Percentiles rank a stretch among this genome's conserved stretches.
Conservation (phyloP, 2,797 vertebrate species). For the Helicolenus hilgendorfi region DNA sequence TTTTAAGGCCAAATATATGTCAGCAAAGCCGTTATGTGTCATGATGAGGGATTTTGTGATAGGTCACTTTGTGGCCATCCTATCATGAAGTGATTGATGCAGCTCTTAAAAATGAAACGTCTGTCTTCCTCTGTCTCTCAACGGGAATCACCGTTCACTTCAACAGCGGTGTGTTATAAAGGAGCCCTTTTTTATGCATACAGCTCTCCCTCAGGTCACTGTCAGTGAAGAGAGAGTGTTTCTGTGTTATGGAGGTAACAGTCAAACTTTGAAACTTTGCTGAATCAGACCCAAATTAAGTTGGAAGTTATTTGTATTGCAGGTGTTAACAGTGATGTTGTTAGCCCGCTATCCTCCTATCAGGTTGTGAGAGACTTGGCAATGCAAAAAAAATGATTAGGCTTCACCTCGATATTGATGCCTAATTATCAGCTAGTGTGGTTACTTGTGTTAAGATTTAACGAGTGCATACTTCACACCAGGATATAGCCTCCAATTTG, state of each 20-base stretch:
- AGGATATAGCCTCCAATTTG: not conserved
- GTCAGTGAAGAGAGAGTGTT: not conserved
- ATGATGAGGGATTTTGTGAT: not conserved
- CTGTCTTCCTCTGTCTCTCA: constrained; percentile 4
- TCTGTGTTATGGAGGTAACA: not conserved
- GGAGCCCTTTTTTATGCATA: not conserved
- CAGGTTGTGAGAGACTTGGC: not conserved
- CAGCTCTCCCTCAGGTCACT: not conserved
- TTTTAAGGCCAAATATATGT: not conserved
- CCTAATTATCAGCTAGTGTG: not conserved
- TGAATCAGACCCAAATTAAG: not conserved
- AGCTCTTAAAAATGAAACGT: constrained; percentile 12
- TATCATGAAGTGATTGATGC: constrained; percentile 33
- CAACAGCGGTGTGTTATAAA: not conserved
- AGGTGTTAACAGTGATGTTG: not conserved
- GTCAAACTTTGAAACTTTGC: not conserved
- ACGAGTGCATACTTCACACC: not conserved
- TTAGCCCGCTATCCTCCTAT: not conserved
- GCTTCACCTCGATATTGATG: not conserved
- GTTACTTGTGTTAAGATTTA: not conserved
- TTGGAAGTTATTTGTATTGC: not conserved
- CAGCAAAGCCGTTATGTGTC: constrained; percentile 12
- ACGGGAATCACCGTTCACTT: not conserved
- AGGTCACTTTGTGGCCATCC: constrained; percentile 10
- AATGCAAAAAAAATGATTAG: not conserved